phyloP scores from a whole-genome alignment of 2,888 invertebrate species.

The Pyralis farinalis region DNA sequence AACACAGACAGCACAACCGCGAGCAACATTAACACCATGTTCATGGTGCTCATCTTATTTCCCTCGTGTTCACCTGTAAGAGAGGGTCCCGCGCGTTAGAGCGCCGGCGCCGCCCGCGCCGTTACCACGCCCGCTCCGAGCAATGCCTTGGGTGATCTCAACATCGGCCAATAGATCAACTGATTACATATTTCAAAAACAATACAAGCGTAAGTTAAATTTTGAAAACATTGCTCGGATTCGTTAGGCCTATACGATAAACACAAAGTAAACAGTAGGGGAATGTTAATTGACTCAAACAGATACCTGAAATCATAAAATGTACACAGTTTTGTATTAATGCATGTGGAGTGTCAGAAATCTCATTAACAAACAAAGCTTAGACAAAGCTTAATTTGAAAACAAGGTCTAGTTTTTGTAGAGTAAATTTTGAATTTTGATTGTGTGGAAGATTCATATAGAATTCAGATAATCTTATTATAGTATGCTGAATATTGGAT shows the following conservation, averaged over 20 bases:
- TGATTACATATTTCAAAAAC: no score
- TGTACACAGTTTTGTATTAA: conserved; percentile 6
- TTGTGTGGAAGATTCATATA: no score
- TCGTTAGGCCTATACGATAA: conserved; percentile 43
- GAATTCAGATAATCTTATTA: no score
- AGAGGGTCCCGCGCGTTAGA: conserved; percentile 77
- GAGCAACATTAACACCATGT: conserved; percentile 95
- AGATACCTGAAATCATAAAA: conserved; percentile 70
- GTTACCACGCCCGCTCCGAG: conserved; percentile 51
- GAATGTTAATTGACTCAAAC: conserved; percentile 49
- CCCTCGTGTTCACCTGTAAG: conserved; percentile 87
- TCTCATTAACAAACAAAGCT: no score
- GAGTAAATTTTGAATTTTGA: no score
- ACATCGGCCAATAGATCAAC: no score
- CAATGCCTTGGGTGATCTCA: conserved; percentile 40
- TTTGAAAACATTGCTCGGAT: conserved; percentile 73
- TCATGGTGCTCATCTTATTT: conserved; percentile 93
- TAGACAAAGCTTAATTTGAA: no score
- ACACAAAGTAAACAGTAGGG: conserved; percentile 38
- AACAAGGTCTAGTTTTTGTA: no score
- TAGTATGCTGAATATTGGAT: no score
- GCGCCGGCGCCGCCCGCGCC: conserved; percentile 72
- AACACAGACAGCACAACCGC: conserved; percentile 96
- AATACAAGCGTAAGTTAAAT: conserved; percentile 28
- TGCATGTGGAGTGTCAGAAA: not conserved